These are phyloP conservation scores for Gorsachius magnificus DNA, from an alignment of 2,797 vertebrate species.

Conservation along the genomic window DNA sequence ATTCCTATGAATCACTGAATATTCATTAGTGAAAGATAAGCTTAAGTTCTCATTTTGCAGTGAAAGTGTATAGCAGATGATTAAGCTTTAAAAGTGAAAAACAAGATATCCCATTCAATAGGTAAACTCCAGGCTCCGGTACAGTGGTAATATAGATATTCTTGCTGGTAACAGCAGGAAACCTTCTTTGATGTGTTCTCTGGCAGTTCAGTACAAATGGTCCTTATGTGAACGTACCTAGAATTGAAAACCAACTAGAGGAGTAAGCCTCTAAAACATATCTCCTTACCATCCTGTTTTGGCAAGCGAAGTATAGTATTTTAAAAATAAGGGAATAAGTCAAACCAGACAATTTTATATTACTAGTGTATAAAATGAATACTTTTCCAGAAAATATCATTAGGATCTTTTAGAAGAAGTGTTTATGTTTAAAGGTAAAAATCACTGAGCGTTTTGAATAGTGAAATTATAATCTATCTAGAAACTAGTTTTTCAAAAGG, in stretches of 20 bases:
- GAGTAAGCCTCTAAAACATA: neutral
- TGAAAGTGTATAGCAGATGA: neutral
- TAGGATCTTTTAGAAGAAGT: neutral
- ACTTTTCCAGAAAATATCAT: neutral
- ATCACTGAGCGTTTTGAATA: neutral
- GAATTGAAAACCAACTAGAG: neutral
- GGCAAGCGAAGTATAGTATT: neutral
- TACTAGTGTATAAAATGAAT: neutral
- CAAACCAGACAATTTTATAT: neutral
- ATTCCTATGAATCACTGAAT: neutral
- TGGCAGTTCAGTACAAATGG: conserved; percentile 9
- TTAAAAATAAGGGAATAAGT: neutral
- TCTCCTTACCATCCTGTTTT: neutral
- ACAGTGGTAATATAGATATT: neutral
- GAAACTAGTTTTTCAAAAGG: neutral
- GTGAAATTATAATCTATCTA: neutral
- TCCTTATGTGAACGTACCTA: neutral
- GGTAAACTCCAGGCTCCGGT: neutral
- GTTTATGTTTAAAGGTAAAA: neutral
- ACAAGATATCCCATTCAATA: neutral
- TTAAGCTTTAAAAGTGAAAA: neutral
- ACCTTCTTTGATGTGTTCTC: neutral
- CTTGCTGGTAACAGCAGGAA: conserved; percentile 4
- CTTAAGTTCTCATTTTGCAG: neutral
- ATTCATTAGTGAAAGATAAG: neutral